phyloP scores from a whole-genome alignment of 2,888 invertebrate genomes.

The Rotaria magnacalcarata region DNA sequence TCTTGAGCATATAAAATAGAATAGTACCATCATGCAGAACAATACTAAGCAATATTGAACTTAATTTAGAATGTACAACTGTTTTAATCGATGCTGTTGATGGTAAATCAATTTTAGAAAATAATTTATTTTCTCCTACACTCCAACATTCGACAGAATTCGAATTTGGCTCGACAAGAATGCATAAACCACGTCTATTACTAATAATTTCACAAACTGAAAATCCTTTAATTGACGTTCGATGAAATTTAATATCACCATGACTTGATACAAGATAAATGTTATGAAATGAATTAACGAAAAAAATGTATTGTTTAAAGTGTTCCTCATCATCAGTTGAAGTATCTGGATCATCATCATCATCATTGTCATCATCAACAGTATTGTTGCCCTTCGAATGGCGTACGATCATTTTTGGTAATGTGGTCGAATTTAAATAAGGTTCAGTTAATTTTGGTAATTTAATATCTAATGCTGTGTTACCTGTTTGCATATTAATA shows the following conservation, averaged over 20 bases:
- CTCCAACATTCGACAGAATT: not conserved
- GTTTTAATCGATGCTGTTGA: not conserved
- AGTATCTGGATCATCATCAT: not conserved
- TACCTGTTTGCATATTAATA: not conserved
- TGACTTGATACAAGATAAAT: not conserved
- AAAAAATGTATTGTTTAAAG: not conserved
- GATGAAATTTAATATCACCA: not conserved
- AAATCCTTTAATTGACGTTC: not conserved
- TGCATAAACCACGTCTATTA: not conserved
- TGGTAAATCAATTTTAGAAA: not conserved
- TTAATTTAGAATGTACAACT: not conserved
- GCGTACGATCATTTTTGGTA: not conserved
- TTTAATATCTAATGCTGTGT: not conserved
- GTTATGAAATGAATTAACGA: not conserved
- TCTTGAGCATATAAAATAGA: not conserved
- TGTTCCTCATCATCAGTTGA: not conserved
- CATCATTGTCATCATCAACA: not conserved
- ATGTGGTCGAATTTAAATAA: not conserved
- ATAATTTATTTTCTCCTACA: not conserved
- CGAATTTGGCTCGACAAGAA: not conserved
- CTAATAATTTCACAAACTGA: not conserved
- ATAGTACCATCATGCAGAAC: not conserved
- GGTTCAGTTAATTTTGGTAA: not conserved
- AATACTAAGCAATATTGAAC: not conserved
- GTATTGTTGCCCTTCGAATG: not conserved